Evolutionary conservation across 2,888 invertebrate species (phyloP).

Genomic region (Nipponacmea schrenckii): DNA sequence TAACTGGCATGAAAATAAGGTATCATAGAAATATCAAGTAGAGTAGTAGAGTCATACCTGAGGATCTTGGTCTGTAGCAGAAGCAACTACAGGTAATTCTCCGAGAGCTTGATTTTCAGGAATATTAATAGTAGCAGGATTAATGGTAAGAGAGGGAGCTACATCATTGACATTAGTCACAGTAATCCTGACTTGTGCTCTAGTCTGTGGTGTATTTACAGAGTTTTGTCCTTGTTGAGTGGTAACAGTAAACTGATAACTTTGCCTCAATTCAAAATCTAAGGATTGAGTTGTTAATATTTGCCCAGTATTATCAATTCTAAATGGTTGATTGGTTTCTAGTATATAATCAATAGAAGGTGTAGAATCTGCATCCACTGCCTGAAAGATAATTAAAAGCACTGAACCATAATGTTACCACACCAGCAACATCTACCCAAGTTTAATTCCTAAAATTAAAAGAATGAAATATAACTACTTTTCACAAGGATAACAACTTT

Average conservation of each 20-base stretch:
- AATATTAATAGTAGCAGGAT: constrained; percentile 30
- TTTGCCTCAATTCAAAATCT: constrained; percentile 47
- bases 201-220: constrained; percentile 24
- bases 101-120: constrained; percentile 41
- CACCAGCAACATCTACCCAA: no score
- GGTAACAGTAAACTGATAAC: constrained; percentile 50
- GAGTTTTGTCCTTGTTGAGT: constrained; percentile 49
- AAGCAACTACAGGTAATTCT: constrained; percentile 30
- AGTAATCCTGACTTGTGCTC: constrained; percentile 47
- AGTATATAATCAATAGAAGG: constrained; percentile 37
- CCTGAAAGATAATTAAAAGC: constrained; percentile 32
- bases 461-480: no score
- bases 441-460: no score
- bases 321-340: constrained; percentile 33
- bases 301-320: constrained; percentile 38
- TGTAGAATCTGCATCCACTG: constrained; percentile 42
- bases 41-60: constrained; percentile 13
- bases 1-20: no score
- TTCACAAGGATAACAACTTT: no score
- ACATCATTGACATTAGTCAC: constrained; percentile 59
- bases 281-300: constrained; percentile 44
- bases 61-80: constrained; percentile 48
- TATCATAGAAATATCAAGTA: no score
- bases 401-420: no score
- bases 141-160: constrained; percentile 40